Conservation (phyloP, 2,888 invertebrate species). For the Ectemnius lituratus region DNA sequence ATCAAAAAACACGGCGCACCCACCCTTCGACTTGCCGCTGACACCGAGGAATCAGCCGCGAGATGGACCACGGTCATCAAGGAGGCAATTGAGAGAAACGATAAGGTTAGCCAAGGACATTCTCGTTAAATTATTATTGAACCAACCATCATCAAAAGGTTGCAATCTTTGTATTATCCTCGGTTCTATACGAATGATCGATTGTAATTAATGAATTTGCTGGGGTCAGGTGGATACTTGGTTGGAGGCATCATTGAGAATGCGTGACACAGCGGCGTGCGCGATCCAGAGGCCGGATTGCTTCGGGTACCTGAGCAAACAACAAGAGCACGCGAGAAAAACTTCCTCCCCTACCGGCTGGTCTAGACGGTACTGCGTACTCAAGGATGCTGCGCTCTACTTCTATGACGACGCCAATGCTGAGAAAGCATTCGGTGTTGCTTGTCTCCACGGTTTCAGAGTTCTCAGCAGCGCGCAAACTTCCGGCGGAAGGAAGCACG, state of each 20-base stretch:
- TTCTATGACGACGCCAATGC: conserved; percentile 94
- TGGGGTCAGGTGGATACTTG: conserved; percentile 81
- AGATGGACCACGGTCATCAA: conserved; percentile 89
- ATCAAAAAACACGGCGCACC: conserved; percentile 85
- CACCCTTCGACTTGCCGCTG: conserved; percentile 89
- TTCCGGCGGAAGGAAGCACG: conserved; percentile 91
- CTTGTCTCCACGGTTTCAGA: conserved; percentile 95
- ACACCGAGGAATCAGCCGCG: conserved; percentile 84
- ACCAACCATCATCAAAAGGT: too few relatives aligned
- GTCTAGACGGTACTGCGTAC: conserved; percentile 94
- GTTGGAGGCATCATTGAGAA: conserved; percentile 88
- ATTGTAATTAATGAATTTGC: too few relatives aligned
- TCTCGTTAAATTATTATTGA: not conserved
- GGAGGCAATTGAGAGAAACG: conserved; percentile 87
- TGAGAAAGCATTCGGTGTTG: conserved; percentile 93
- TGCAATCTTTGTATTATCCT: too few relatives aligned
- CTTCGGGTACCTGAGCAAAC: conserved; percentile 93
- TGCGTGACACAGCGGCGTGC: conserved; percentile 89
- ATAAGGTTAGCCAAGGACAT: conserved; percentile 79
- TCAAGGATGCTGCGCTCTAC: conserved; percentile 96
- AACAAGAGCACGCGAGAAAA: conserved; percentile 78
- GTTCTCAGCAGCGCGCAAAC: conserved; percentile 88
- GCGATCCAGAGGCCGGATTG: conserved; percentile 92
- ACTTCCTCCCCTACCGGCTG: conserved; percentile 92
- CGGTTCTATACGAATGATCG: too few relatives aligned